Conservation (phyloP, 2,113 vertebrate species). For the Eulacestoma nigropectus region DNA sequence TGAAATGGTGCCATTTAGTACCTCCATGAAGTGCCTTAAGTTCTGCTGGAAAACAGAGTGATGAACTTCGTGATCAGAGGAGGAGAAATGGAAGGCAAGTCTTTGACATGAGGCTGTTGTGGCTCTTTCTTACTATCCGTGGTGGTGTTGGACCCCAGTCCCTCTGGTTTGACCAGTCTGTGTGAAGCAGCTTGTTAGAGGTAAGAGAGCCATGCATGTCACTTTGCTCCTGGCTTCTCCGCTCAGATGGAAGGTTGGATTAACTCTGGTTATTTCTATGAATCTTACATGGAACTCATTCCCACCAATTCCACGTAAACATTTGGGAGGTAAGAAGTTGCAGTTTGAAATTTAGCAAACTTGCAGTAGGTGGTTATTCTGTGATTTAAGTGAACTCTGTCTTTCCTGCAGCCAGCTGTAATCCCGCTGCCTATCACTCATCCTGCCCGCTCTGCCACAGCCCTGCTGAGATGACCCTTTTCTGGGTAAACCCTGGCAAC, state of each 20-base stretch:
- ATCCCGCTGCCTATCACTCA: not conserved
- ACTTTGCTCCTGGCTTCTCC: not conserved
- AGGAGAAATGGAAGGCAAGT: not conserved
- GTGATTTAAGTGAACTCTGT: not conserved
- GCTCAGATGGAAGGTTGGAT: not conserved
- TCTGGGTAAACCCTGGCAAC: not conserved
- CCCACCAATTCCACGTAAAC: not conserved
- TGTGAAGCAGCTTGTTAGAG: not conserved
- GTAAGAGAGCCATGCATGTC: not conserved
- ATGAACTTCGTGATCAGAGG: not conserved
- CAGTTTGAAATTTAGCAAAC: not conserved
- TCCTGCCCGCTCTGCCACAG: not conserved
- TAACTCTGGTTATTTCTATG: not conserved
- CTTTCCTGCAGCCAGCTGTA: not conserved
- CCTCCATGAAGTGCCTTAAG: not conserved
- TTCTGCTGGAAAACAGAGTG: not conserved
- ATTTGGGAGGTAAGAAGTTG: not conserved
- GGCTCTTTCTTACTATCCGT: not conserved
- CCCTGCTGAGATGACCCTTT: not conserved
- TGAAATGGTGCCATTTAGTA: not conserved
- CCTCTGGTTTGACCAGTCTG: not conserved
- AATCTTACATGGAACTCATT: not conserved
- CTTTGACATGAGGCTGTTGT: not conserved
- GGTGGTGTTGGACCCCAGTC: fast-evolving
- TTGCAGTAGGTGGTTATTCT: not conserved